phyloP scores from a whole-genome alignment of 2,113 vertebrate genomes.

The Cyprinodon brontotheroides region DNA sequence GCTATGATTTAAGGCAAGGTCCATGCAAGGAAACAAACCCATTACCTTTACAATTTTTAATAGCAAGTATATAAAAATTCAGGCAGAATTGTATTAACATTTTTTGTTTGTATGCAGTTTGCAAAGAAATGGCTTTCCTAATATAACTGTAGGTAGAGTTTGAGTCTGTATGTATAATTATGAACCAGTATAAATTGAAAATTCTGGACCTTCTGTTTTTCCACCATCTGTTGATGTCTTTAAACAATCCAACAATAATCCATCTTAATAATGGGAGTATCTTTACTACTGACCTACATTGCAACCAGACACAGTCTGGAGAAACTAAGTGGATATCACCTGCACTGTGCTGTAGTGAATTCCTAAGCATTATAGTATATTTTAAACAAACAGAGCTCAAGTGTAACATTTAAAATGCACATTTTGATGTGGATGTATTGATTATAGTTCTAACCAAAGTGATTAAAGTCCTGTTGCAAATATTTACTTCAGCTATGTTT shows the following conservation, averaged over 20 bases:
- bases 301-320: neutral
- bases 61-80: neutral
- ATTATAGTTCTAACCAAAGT: neutral
- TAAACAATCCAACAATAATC: neutral
- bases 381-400: neutral
- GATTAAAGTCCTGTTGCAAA: neutral
- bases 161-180: neutral
- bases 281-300: neutral
- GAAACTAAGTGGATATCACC: neutral
- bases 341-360: neutral
- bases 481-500: neutral
- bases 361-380: neutral
- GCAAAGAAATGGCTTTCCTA: neutral
- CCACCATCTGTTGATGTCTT: too few species aligned
- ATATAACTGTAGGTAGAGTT: neutral
- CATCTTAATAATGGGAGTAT: neutral
- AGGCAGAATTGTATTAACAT: neutral
- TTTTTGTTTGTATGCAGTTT: neutral
- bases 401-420: neutral
- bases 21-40: neutral
- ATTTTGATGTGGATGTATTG: neutral
- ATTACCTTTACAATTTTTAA: neutral
- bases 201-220: too few species aligned
- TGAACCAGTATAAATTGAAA: neutral
- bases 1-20: neutral